Base-by-base conservation (phyloP, 2,797 vertebrate species). In the Babyrousa celebensis region DNA sequence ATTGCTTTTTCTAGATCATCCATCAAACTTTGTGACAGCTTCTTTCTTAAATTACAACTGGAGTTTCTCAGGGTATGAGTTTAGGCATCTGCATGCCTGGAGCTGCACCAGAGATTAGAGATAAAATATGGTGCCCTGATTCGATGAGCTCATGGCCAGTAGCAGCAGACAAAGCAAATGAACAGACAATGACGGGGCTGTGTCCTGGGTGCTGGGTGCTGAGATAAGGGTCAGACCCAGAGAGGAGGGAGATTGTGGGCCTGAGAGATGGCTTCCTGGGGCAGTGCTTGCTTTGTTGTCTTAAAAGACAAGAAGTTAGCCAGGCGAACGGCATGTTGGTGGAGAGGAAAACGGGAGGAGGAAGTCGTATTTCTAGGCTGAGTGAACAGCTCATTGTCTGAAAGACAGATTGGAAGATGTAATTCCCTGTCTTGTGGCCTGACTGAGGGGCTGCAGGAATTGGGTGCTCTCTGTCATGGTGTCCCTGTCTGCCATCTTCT, bases 401-500 rank as follows among this genome's bases (percentile, higher is more conserved):
- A 15, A 89, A 60, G 78, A 56, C 1, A 78, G 58, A 56, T 12
- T 70, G 29, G 78, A 15, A 71, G 93, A 85, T 92, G 27, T 56
- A 85, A 82, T 88, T 60, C 48, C 48, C 71, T 10, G 8, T 72
- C 48, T 1, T 65, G 71, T 29, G 18, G 70, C 58, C 56, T 85
- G 89, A 74, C 89, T 65, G 82, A 96, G 40, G 29, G 32, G 48
- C 70, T 52, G 15, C 52, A 27, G 68, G 56, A 63, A 74, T 67
- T 67, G 77, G 2, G 36, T 5, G 54, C 58, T 58, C 1, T 48
- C 68, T 68, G 65, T 96, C 70, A 85, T 29, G 27, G 74, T 83
- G 60, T 85, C 62, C 12, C 58, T 60, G 43, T 62, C 91, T 82
- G 68, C 63, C 91, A 68, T 70, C 74, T 93, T 79, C n/a, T 15